Evolutionary conservation across 2,797 vertebrate genomes (phyloP), one percentile per base, ranked within the genome.

Genomic region (Iguana delicatissima): DNA sequence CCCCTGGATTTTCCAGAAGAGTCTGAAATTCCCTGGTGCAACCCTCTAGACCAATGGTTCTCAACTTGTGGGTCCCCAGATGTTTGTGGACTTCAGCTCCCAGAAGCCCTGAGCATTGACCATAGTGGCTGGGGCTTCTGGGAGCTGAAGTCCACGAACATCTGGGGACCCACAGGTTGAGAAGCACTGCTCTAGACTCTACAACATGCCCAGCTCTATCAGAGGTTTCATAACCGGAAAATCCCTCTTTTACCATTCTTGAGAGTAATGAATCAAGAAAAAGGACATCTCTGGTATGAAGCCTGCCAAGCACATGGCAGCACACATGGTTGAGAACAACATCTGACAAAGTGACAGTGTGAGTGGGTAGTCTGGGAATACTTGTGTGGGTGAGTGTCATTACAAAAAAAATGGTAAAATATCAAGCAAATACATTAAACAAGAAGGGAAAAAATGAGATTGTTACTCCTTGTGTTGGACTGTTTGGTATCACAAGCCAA

Each of bases 341-440:
- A 80, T 69, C 79, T 88, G 62, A 88, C 77, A 88, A 76, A 72
- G 74, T 80, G 86, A 80, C 79, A 88, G n/a, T 24, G 62, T 26
- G 77, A 88, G 87, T 88, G 62, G 87, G 87, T 81, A 79, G 77
- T 81, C 64, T 88, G 87, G 87, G 87, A 88, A 88, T 88, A 88
- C 77, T 42, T 76, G 29, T 72, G 87, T 81, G 77, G 87, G 79
- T 38, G 79, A 64, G 62, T 57, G 79, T 88, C n/a, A 81, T 88
- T 80, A 72, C 79, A 88, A 88, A 81, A 59, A n/a, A 69, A 88
- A 81, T 67, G 79, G 79, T 81, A 81, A 81, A 72, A 88, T 81
- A 88, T 0, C 38, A 69, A 79, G 46, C 13, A 88, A 87, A 87
- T 69, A 72, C 26, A 46, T 88, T 81, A 88, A 88, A 88, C 87